Evolutionary conservation across 2,888 invertebrate genomes (phyloP).

Genomic region (Tinea trinotella): DNA sequence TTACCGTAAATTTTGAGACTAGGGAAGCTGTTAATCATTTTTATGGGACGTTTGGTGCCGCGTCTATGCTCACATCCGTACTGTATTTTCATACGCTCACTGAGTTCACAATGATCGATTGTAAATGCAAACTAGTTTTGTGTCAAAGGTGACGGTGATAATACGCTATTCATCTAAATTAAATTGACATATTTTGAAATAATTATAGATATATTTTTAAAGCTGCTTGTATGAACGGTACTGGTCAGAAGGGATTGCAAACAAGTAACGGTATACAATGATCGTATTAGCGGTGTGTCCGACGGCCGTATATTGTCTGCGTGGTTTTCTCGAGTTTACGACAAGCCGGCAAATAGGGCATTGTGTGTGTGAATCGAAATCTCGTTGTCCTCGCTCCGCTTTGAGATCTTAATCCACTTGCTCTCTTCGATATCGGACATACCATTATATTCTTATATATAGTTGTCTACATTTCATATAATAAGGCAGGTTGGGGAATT

Average conservation of each 20-base stretch:
- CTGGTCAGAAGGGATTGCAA: background rate
- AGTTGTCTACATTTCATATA: background rate
- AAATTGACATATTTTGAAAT: background rate
- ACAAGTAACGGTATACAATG: slow-evolving; percentile 1
- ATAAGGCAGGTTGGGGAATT: slow-evolving; percentile 5
- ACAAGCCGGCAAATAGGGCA: slow-evolving; percentile 19
- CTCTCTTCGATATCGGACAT: slow-evolving; percentile 11
- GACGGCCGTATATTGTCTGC: background rate
- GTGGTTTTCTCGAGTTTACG: slow-evolving; percentile 14
- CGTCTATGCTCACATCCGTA: slow-evolving; percentile 14
- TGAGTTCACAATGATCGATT: background rate
- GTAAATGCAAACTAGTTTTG: background rate
- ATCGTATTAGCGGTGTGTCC: slow-evolving; percentile 3
- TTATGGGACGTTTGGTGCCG: slow-evolving; percentile 11
- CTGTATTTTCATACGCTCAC: slow-evolving; percentile 1
- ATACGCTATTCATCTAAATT: background rate
- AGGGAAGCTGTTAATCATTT: slow-evolving; percentile 21
- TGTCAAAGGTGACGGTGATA: background rate
- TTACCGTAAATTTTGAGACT: slow-evolving; percentile 18
- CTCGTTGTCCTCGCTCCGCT: slow-evolving; percentile 18
- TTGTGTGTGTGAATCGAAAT: slow-evolving; percentile 18
- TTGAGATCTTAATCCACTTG: slow-evolving; percentile 18
- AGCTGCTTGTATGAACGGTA: slow-evolving; percentile 7
- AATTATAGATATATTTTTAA: slow-evolving; percentile 1
- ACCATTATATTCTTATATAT: background rate